Evolutionary conservation across 2,797 vertebrate genomes (phyloP).

Genomic region (Epinephelus awoara): DNA sequence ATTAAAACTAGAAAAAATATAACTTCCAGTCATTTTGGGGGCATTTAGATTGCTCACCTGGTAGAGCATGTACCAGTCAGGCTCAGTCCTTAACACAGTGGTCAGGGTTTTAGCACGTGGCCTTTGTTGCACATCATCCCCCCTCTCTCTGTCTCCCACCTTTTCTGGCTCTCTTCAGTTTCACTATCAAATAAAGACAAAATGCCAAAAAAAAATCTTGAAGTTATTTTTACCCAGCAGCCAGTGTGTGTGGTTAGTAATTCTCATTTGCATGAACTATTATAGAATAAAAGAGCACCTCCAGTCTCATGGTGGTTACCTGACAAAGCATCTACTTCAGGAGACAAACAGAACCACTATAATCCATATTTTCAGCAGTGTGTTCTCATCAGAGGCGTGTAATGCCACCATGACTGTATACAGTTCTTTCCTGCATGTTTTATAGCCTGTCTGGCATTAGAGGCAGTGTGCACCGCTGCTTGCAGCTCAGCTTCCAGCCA

Average conservation of each 20-base stretch:
- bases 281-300: conserved; percentile 9
- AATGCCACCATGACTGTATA: not conserved
- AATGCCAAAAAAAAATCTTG: too few relatives aligned
- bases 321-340: conserved; percentile 1
- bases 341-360: not conserved
- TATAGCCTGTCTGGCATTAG: not conserved
- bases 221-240: conserved; percentile 15
- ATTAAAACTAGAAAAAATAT: conserved; percentile 14
- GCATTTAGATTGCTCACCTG: too few relatives aligned
- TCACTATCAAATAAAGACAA: too few relatives aligned
- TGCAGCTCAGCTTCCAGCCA: not conserved
- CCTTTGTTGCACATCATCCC: too few relatives aligned
- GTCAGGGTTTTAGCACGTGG: too few relatives aligned
- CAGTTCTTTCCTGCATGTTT: not conserved
- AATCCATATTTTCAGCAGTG: not conserved
- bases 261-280: conserved; percentile 12
- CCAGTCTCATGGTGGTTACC: not conserved
- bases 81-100: too few relatives aligned
- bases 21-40: too few relatives aligned
- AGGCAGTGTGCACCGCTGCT: not conserved
- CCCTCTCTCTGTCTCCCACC: too few relatives aligned
- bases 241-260: conserved; percentile 1
- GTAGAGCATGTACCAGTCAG: too few relatives aligned
- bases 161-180: too few relatives aligned
- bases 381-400: not conserved